These are phyloP conservation scores for Procambarus virginalis DNA, from an alignment of 1,140 invertebrate species.

Conservation along the genomic window DNA sequence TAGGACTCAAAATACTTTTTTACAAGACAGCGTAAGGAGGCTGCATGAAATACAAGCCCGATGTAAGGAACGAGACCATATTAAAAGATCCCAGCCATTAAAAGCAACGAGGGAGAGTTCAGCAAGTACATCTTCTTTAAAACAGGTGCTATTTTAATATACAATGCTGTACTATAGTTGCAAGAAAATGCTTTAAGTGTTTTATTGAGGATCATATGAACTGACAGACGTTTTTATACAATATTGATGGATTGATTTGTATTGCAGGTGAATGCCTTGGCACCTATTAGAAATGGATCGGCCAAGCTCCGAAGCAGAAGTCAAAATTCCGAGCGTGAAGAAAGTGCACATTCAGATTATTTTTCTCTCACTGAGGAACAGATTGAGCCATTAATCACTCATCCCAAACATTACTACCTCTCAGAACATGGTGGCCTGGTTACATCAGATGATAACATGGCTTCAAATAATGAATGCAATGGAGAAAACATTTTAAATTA, in stretches of 20 bases:
- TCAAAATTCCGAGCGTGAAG: conserved; percentile 31
- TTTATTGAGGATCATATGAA: background rate
- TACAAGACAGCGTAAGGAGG: conserved; percentile 52
- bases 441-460: background rate
- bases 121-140: background rate
- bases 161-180: background rate
- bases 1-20: conserved; percentile 32
- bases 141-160: background rate
- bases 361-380: conserved; percentile 66
- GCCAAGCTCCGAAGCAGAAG: conserved; percentile 10
- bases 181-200: too few species aligned
- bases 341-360: conserved; percentile 69
- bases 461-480: background rate
- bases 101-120: conserved; percentile 25
- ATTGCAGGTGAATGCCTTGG: conserved; percentile 2
- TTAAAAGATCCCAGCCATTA: conserved; percentile 21
- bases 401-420: background rate
- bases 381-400: background rate
- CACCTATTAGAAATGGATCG: conserved; percentile 10
- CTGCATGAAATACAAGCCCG: conserved; percentile 58
- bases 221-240: background rate
- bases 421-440: background rate
- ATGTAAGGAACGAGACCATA: conserved; percentile 38
- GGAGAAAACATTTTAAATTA: background rate
- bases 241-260: background rate